Conservation (phyloP, 2,888 invertebrate species). For the Ophioninae sp. region DNA sequence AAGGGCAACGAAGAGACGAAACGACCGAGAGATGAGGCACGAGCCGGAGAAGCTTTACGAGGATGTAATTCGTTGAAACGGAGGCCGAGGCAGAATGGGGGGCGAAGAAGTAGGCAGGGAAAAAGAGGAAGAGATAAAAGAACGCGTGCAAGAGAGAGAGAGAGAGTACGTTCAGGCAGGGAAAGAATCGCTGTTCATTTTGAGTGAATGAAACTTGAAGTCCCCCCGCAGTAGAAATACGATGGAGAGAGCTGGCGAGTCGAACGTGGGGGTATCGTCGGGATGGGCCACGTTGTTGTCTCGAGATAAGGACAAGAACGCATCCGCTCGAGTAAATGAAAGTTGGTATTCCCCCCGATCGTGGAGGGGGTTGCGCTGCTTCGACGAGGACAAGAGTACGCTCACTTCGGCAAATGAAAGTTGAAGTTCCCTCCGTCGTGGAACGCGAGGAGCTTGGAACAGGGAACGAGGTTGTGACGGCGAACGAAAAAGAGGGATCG, state of each 20-base stretch:
- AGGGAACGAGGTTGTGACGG: too few relatives aligned
- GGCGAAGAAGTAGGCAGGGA: background rate
- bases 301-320: constrained; percentile 10
- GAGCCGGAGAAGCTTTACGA: constrained; percentile 26
- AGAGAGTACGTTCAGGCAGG: background rate
- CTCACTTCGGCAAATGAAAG: too few relatives aligned
- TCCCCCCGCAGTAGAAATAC: background rate
- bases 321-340: background rate
- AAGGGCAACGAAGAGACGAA: background rate
- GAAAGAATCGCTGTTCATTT: constrained; percentile 1
- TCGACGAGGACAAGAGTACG: too few relatives aligned
- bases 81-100: background rate
- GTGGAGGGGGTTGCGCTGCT: too few relatives aligned
- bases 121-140: background rate
- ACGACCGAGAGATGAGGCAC: constrained; percentile 35
- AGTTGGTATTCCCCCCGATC: too few relatives aligned
- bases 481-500: too few relatives aligned
- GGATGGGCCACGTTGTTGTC: background rate
- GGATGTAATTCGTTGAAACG: constrained; percentile 26
- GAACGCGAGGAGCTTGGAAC: too few relatives aligned
- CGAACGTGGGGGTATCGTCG: too few relatives aligned
- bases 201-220: constrained; percentile 23
- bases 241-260: too few relatives aligned
- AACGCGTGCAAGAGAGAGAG: background rate
- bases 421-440: too few relatives aligned